Base-by-base conservation (phyloP, 2,113 vertebrate genomes). In the Motacilla alba region DNA sequence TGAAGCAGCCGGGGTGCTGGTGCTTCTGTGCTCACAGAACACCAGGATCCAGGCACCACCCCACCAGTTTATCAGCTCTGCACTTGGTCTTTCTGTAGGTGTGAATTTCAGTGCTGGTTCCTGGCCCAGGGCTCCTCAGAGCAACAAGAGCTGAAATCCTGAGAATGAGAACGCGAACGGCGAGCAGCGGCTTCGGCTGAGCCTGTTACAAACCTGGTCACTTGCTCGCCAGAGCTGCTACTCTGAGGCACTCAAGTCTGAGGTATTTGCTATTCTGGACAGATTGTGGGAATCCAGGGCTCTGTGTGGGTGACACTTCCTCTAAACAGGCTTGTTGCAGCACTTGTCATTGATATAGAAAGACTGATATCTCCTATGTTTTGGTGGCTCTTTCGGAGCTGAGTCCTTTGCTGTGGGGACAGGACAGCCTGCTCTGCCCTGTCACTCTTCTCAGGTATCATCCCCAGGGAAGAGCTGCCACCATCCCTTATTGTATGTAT, bases 281-380 rank as follows among this genome's bases (percentile, higher is more conserved):
- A 58, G 53, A 62, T 5, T 67, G 87, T 31, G 27, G 43, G 63
- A 67, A 80, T 56, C 33, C 37, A 28, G 46, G 37, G 23, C 47
- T 80, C 75, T 76, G 58, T 43, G 9, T 27, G 43, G 16, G 15
- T 80, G 82, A 35, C 6, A 2, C 24, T n/a, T 80, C 23, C 43
- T 46, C 30, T 46, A 56, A 80, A 37, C 7, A 7, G 20, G 26
- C 41, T 78, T 50, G 15, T 46, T 68, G 53, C 16, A 53, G 21
- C 39, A 27, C 37, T 79, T 83, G 27, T 47, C 9, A 7, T 15
- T 28, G 23, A 26, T 37, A 20, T 43, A 8, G 35, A 77, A 77
- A 52, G 7, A 20, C 15, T 1, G 41, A 0, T 10, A 3, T 46
- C n/a, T 47, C 19, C 35, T 7, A 0, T 14, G 31, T 23, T 19